Conservation (phyloP, 2,113 vertebrate species). For the Salvelinus sp. region DNA sequence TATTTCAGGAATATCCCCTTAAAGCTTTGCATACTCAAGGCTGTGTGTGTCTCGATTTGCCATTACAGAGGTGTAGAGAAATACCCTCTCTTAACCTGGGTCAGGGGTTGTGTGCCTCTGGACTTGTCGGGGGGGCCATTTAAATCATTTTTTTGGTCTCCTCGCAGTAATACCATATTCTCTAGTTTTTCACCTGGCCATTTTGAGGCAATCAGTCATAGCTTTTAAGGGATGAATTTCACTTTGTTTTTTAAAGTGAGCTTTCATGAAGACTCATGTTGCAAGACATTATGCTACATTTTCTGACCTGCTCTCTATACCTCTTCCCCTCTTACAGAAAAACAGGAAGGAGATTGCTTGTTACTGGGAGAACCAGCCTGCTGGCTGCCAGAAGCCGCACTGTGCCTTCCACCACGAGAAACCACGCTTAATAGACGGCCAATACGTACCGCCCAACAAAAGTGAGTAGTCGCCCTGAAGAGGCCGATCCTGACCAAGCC, state of each 20-base stretch:
- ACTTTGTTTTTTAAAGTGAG: no score
- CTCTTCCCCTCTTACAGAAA: slow-evolving; percentile 74
- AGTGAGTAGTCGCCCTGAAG: slow-evolving; percentile 64
- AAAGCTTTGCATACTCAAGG: slow-evolving; percentile 24
- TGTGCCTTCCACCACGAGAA: slow-evolving; percentile 92
- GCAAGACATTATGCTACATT: background rate
- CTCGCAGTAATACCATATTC: background rate
- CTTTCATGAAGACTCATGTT: no score
- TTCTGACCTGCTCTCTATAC: background rate
- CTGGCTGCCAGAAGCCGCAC: slow-evolving; percentile 91
- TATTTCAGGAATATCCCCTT: slow-evolving; percentile 7
- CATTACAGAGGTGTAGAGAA: slow-evolving; percentile 15
- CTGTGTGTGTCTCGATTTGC: slow-evolving; percentile 27
- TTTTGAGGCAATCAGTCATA: no score
- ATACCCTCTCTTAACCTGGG: slow-evolving; percentile 1
- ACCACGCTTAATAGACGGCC: slow-evolving; percentile 82
- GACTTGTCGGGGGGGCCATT: slow-evolving; percentile 19
- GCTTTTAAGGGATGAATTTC: no score
- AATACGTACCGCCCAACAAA: slow-evolving; percentile 84
- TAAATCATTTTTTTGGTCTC: background rate
- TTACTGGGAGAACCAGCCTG: slow-evolving; percentile 94
- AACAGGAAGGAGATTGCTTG: slow-evolving; percentile 91
- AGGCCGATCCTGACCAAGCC: no score
- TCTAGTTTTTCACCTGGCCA: no score
- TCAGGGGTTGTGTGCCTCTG: slow-evolving; percentile 4